Conservation (phyloP, 2,888 invertebrate species). For the Zygogramma bicolorata region DNA sequence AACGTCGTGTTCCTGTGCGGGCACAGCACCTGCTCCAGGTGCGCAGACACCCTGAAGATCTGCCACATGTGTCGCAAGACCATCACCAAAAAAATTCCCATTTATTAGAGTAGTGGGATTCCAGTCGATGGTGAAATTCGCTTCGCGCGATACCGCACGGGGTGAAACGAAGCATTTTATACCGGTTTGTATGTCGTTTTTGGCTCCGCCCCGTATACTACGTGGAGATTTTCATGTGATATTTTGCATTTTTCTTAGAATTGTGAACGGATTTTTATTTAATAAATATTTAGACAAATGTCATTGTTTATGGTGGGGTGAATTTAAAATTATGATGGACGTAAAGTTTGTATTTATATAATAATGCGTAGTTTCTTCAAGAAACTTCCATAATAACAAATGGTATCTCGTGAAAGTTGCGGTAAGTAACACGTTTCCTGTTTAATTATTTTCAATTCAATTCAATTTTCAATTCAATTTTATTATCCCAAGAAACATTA, state of each 20-base stretch:
- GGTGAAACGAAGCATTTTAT: neutral
- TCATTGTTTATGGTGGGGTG: neutral
- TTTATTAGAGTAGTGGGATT: conserved; percentile 57
- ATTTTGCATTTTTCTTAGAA: conserved; percentile 26
- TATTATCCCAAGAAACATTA: too few species aligned
- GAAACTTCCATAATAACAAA: too few species aligned
- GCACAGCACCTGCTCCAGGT: conserved; percentile 85
- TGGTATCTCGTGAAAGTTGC: too few species aligned
- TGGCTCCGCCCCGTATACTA: conserved; percentile 22
- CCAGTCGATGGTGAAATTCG: conserved; percentile 14
- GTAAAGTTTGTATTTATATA: too few species aligned
- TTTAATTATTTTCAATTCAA: too few species aligned
- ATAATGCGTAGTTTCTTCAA: too few species aligned
- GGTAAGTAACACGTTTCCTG: too few species aligned
- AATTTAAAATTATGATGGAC: too few species aligned
- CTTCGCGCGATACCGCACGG: conserved; percentile 22
- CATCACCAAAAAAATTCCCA: conserved; percentile 78
- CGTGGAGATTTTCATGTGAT: conserved; percentile 30
- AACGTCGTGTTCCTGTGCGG: conserved; percentile 91
- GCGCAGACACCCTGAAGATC: conserved; percentile 83
- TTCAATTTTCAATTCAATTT: too few species aligned
- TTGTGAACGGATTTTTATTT: conserved; percentile 27
- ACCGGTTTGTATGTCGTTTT: neutral
- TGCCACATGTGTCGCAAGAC: conserved; percentile 90
- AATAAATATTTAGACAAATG: conserved; percentile 11